phyloP scores from a whole-genome alignment of 1,140 invertebrate genomes.

The Phymorhynchus buccinoides region DNA sequence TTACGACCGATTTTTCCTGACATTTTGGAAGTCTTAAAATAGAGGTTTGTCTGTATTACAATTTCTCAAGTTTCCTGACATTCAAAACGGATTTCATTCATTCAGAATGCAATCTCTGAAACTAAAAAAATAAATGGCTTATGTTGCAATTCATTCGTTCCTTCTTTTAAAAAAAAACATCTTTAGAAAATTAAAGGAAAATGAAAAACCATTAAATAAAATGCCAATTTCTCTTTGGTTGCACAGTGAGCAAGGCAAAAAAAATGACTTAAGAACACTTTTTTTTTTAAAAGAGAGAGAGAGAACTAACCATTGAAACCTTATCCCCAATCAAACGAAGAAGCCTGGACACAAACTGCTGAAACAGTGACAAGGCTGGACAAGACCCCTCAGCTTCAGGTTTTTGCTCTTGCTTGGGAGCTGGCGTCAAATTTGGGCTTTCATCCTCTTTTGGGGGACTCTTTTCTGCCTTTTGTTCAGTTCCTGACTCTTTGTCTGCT shows the following conservation, averaged over 20 bases:
- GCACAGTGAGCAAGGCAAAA: background rate
- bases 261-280: background rate
- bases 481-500: background rate
- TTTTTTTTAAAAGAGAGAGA: background rate
- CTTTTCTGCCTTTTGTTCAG: background rate
- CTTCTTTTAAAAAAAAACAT: no score
- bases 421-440: background rate
- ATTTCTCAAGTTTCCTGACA: no score
- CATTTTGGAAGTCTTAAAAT: no score
- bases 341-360: constrained; percentile 30
- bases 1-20: no score
- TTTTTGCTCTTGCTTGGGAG: background rate
- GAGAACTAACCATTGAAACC: background rate
- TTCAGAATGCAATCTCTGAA: no score
- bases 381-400: background rate
- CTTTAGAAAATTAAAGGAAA: no score
- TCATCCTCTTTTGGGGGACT: constrained; percentile 4
- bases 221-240: no score
- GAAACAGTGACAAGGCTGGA: constrained; percentile 31
- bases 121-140: no score
- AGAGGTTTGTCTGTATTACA: no score
- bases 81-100: no score
- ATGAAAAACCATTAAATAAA: no score
- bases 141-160: no score
- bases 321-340: background rate